phyloP scores from a whole-genome alignment of 2,888 invertebrate species.

The Shargacucullia verbasci region DNA sequence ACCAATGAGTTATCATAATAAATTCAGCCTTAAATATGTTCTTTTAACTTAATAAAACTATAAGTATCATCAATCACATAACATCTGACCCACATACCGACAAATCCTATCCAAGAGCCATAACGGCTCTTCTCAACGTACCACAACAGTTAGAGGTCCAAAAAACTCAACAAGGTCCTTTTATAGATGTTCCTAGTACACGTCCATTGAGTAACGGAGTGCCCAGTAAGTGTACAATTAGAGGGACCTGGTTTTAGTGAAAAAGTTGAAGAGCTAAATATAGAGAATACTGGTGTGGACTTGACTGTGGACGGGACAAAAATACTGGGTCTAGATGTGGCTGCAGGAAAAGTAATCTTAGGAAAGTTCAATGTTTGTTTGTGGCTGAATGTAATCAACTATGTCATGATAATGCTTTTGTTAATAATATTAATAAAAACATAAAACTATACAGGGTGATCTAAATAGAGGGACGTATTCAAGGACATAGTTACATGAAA shows the following conservation, averaged over 20 bases:
- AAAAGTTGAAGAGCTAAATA: conserved; percentile 49
- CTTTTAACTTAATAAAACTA: neutral
- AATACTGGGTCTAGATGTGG: conserved; percentile 26
- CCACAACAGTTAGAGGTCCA: conserved; percentile 60
- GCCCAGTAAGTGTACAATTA: conserved; percentile 62
- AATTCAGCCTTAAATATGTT: no score
- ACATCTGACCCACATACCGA: conserved; percentile 48
- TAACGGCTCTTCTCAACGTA: conserved; percentile 41
- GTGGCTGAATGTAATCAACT: no score
- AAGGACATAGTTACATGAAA: no score
- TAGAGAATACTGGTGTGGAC: conserved; percentile 27
- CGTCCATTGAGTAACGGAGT: conserved; percentile 69
- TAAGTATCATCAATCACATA: neutral
- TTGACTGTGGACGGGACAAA: conserved; percentile 9
- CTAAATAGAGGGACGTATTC: no score
- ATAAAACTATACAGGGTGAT: no score
- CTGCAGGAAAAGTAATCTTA: no score
- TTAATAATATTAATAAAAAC: no score
- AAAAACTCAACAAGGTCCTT: conserved; percentile 68
- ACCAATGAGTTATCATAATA: no score
- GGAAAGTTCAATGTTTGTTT: no score
- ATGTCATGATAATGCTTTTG: no score
- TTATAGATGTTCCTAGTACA: conserved; percentile 66
- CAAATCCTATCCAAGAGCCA: conserved; percentile 16
- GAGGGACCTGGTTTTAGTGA: conserved; percentile 44